These are phyloP conservation scores for Homarus americanus DNA, from an alignment of 1,140 invertebrate species.

Conservation along the genomic window DNA sequence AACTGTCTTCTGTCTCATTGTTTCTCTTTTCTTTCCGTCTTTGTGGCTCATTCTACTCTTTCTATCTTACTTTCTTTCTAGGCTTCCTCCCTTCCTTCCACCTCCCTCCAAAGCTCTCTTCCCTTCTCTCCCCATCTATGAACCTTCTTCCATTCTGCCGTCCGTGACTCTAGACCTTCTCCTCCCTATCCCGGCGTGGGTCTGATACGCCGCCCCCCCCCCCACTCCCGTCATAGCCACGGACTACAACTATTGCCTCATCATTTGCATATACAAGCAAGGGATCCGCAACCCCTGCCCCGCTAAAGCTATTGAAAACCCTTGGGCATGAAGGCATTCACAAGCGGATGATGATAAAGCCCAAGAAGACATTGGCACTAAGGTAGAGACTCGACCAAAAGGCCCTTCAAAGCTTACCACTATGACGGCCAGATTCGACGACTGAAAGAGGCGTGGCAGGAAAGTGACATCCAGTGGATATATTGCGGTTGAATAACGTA, in stretches of 20 bases:
- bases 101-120: neutral
- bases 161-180: neutral
- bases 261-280: constrained; percentile 65
- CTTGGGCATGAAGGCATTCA: constrained; percentile 38
- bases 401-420: constrained; percentile 12
- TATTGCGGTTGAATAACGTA: constrained; percentile 44
- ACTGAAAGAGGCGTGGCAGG: constrained; percentile 56
- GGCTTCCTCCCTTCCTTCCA: neutral
- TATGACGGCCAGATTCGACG: constrained; percentile 31
- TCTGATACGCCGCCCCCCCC: neutral
- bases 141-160: neutral
- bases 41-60: neutral
- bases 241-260: constrained; percentile 49
- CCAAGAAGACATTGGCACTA: neutral
- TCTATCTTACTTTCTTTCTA: neutral
- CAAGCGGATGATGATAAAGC: constrained; percentile 44
- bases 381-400: constrained; percentile 28
- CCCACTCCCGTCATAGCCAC: constrained; percentile 6
- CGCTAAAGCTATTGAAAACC: constrained; percentile 59
- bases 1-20: neutral
- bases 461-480: constrained; percentile 53
- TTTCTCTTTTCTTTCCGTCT: neutral
- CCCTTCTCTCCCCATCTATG: neutral
- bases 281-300: constrained; percentile 49
- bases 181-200: neutral